phyloP scores from a whole-genome alignment of 2,113 vertebrate genomes.

The Nibea coibor region DNA sequence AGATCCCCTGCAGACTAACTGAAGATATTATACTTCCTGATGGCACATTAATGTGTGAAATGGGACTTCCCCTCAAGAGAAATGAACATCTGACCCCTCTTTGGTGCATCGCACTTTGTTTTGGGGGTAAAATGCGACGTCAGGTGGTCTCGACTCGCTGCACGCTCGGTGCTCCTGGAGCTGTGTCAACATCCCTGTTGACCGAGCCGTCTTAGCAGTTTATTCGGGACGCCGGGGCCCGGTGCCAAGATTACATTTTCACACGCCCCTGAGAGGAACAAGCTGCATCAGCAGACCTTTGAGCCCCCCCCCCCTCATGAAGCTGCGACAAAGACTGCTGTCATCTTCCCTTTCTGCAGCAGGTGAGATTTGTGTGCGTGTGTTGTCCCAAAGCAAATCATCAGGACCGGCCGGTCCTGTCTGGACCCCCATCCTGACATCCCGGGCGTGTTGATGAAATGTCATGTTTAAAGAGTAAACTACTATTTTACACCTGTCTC shows the following conservation, averaged over 20 bases:
- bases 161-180: conserved; percentile 46
- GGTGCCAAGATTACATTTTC: conserved; percentile 74
- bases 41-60: not conserved
- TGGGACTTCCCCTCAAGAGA: not conserved
- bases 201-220: conserved; percentile 45
- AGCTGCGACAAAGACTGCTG: conserved; percentile 50
- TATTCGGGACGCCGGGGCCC: conserved; percentile 32
- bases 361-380: conserved; percentile 50
- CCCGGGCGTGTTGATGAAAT: not conserved
- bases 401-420: not conserved
- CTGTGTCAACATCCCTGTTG: conserved; percentile 75
- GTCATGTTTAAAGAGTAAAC: not conserved
- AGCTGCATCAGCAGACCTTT: conserved; percentile 61
- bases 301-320: conserved; percentile 33
- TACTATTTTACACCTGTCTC: not conserved
- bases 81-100: not conserved
- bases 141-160: conserved; percentile 3
- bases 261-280: conserved; percentile 61
- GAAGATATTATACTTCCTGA: not conserved
- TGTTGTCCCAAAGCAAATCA: not conserved
- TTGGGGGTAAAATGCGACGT: not conserved
- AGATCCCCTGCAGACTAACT: not conserved
- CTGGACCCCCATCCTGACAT: too few species aligned
- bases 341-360: conserved; percentile 44
- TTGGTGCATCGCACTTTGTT: not conserved